A percentile compares a stretch with the other conserved stretches of the same genome.
phyloP scores from a whole-genome alignment of 2,113 vertebrate genomes.

The Emydocephalus ijimae region DNA sequence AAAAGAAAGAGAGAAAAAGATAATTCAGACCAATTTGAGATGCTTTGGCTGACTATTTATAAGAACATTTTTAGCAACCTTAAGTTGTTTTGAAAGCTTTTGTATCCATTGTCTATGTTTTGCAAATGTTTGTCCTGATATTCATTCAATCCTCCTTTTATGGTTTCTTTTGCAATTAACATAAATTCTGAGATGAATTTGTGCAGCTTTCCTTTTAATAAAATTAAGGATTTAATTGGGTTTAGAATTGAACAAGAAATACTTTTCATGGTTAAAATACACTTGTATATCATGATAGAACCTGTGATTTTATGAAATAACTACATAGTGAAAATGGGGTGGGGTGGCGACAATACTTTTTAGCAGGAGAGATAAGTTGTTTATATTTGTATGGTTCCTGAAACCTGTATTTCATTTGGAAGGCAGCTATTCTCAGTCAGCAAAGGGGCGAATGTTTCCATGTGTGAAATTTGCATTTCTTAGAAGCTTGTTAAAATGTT shows the following conservation, averaged over 20 bases:
- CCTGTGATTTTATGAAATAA: background rate
- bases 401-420: background rate
- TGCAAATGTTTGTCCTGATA: background rate
- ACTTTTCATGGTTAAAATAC: background rate
- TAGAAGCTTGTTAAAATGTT: background rate
- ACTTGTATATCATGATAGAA: background rate
- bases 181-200: background rate
- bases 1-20: conserved; percentile 15
- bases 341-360: background rate
- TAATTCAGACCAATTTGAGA: conserved; percentile 37
- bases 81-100: background rate
- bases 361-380: background rate
- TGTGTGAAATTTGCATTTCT: background rate
- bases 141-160: conserved; percentile 15
- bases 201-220: background rate
- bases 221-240: background rate
- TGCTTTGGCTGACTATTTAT: background rate
- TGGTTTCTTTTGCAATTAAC: background rate
- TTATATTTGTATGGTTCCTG: background rate
- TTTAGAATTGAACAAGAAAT: background rate
- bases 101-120: background rate
- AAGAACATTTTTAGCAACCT: background rate
- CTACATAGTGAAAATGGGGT: background rate
- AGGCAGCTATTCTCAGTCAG: background rate
- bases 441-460: background rate